These are phyloP conservation scores for Cheilosia vulpina DNA, from an alignment of 2,888 invertebrate species.

Conservation along the genomic window DNA sequence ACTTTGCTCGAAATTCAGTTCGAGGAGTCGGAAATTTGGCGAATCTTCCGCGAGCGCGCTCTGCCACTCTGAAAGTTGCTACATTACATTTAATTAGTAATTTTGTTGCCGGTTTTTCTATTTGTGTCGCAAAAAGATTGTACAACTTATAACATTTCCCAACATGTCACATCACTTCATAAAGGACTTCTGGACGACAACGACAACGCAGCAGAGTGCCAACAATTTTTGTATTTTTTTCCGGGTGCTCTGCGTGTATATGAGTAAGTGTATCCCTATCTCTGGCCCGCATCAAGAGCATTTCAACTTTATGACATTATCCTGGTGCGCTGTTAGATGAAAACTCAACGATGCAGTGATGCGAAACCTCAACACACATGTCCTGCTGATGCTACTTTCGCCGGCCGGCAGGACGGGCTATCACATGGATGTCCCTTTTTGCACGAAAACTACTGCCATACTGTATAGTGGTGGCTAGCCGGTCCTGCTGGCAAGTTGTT, in stretches of 20 bases:
- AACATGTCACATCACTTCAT: constrained; percentile 65
- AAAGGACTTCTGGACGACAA: constrained; percentile 38
- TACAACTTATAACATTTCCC: constrained; percentile 53
- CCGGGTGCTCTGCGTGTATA: not conserved
- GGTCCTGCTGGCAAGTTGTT: constrained; percentile 62
- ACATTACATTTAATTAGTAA: constrained; percentile 68
- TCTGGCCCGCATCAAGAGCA: constrained; percentile 54
- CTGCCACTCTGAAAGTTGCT: constrained; percentile 2
- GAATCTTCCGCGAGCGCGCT: constrained; percentile 14
- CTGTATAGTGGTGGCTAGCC: not conserved
- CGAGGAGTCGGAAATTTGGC: no score
- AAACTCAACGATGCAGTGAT: constrained; percentile 68
- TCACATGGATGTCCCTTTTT: constrained; percentile 25
- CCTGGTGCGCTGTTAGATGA: constrained; percentile 66
- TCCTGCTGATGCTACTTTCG: constrained; percentile 14
- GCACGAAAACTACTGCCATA: not conserved
- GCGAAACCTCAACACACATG: constrained; percentile 43
- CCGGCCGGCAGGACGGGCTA: constrained; percentile 37
- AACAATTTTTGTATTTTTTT: constrained; percentile 13
- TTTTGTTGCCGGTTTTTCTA: constrained; percentile 44
- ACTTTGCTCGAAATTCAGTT: no score
- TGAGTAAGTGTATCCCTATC: not conserved
- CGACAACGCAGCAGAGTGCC: not conserved
- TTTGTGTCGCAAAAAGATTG: constrained; percentile 1
- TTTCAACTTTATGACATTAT: constrained; percentile 70